Evolutionary conservation across 1,140 invertebrate species (phyloP), one percentile per base, ranked within the genome.

Genomic region (Oreohelix idahoensis): DNA sequence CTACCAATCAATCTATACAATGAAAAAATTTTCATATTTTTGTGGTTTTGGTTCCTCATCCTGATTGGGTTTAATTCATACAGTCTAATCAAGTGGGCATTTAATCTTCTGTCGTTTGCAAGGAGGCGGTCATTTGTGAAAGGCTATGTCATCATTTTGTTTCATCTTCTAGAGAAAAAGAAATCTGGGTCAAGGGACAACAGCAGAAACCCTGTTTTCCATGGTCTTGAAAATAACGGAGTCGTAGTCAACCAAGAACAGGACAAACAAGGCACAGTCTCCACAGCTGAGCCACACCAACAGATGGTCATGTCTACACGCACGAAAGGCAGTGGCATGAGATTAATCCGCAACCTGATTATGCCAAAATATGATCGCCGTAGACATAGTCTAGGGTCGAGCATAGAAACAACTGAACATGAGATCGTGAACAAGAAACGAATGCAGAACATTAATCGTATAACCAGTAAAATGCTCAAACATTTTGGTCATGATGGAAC

Each of bases 1-100:
- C 87, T 94, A 79, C 93, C 93, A 23, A 93, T 94, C 42, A 94
- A 94, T 84, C 87, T 94, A 32, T 93, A 94, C 88, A 94, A 94
- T 79, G 93, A 94, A 85, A 94, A 94, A 84, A 93, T 94, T 53
- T 94, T 93, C 89, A 85, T 89, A 1, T 84, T 89, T 51, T 58
- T 89, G 13, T 91, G 90, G 90, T 90, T 89, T 75, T 91, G 90
- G 90, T 76, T 87, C 0, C 78, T 87, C 45, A 49, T 89, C 13
- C n/a, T 89, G 1, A 87, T 92, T 20, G 82, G 92, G 26, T 85
- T 75, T 10, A 82, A 82, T 36, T 26, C 51, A 1, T 82, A 92
- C 53, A 91, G 88, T 79, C 85, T 92, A 8, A n/a, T 91, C 15
- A 76, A 84, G 0, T 92, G 91, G 90, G 26, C 90, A 20, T 88